Conservation (phyloP, 2,797 vertebrate genomes). For the Hemibagrus guttatus region DNA sequence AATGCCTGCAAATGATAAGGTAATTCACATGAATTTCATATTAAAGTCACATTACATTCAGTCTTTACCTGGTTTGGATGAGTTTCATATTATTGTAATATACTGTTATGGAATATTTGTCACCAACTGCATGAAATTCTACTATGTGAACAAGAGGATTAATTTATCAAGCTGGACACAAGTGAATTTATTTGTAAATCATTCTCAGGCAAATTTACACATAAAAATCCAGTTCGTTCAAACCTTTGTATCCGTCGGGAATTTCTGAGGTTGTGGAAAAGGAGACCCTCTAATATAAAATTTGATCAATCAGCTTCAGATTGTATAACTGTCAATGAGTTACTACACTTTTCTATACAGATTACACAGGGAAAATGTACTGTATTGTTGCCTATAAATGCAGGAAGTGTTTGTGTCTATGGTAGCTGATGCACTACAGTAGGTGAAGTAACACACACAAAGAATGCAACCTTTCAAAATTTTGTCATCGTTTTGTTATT, state of each 20-base stretch:
- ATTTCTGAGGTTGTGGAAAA: neutral
- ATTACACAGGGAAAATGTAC: neutral
- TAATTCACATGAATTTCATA: neutral
- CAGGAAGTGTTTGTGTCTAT: neutral
- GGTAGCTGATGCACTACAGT: neutral
- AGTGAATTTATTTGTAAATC: neutral
- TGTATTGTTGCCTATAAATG: neutral
- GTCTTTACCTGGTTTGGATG: neutral
- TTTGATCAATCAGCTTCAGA: neutral
- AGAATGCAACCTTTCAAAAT: neutral
- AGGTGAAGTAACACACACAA: neutral
- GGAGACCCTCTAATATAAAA: neutral
- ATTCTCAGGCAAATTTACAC: neutral
- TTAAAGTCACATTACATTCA: neutral
- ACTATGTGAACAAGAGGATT: neutral
- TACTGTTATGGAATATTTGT: neutral
- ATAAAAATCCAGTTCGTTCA: neutral
- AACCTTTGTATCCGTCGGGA: neutral
- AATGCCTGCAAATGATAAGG: slow-evolving; percentile 68
- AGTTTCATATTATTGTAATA: neutral
- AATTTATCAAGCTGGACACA: neutral
- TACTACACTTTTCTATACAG: neutral
- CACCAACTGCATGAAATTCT: neutral
- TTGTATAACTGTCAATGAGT: neutral
- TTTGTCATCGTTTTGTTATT: neutral